phyloP scores from a whole-genome alignment of 2,113 vertebrate genomes.

The Oryzias woworae region DNA sequence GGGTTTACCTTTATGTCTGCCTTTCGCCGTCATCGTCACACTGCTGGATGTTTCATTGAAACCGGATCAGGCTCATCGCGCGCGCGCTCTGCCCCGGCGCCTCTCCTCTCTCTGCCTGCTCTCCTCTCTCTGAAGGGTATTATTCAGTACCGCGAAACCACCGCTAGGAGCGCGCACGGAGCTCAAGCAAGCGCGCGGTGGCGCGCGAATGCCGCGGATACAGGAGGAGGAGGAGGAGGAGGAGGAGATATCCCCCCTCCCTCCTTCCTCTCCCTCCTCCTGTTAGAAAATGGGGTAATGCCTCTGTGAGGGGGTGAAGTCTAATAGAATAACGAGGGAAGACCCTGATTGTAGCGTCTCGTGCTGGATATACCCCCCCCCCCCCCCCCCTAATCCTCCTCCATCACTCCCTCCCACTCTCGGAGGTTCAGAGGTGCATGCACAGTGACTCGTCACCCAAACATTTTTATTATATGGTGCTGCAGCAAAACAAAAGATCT shows the following conservation, averaged over 20 bases:
- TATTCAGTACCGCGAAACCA: slow-evolving; percentile 70
- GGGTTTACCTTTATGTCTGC: slow-evolving; percentile 83
- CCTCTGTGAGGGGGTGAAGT: slow-evolving; percentile 67
- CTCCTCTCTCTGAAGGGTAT: slow-evolving; percentile 56
- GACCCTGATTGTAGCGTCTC: slow-evolving; percentile 66
- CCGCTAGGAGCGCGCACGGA: slow-evolving; percentile 70
- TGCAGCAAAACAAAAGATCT: not conserved
- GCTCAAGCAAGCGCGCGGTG: slow-evolving; percentile 65
- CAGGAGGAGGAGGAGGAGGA: slow-evolving; percentile 22
- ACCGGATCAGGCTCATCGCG: slow-evolving; percentile 72
- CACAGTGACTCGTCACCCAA: slow-evolving; percentile 43
- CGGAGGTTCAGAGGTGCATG: slow-evolving; percentile 48
- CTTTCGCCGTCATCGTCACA: slow-evolving; percentile 84
- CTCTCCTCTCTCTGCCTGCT: slow-evolving; percentile 42
- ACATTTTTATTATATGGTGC: slow-evolving; percentile 45
- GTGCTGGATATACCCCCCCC: slow-evolving; percentile 34
- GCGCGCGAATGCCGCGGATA: slow-evolving; percentile 52
- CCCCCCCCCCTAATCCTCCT: not conserved
- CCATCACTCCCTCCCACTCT: slow-evolving; percentile 29
- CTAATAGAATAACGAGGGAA: slow-evolving; percentile 70
- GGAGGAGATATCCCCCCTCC: slow-evolving; percentile 49
- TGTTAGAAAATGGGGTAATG: slow-evolving; percentile 61
- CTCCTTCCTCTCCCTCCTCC: not conserved
- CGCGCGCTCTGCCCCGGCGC: slow-evolving; percentile 48
- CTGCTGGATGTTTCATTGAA: slow-evolving; percentile 78